These are phyloP conservation scores for Muschampia plurimacula DNA, from an alignment of 2,888 invertebrate genomes.

Conservation along the genomic window DNA sequence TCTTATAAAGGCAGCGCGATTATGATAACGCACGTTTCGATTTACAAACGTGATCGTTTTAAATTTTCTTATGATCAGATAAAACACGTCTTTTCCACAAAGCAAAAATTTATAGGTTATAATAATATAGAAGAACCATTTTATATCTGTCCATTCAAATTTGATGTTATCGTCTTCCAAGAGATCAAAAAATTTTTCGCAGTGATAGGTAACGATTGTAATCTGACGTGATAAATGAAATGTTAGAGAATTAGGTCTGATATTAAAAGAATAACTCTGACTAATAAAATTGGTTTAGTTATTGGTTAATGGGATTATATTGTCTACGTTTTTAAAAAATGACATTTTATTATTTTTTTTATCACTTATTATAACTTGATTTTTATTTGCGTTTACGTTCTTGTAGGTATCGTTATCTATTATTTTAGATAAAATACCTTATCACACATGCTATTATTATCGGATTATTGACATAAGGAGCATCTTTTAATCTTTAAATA, in stretches of 20 bases:
- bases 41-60: conserved; percentile 5
- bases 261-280: neutral
- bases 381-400: neutral
- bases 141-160: neutral
- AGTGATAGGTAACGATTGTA: conserved; percentile 6
- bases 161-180: neutral
- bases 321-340: conserved; percentile 14
- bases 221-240: neutral
- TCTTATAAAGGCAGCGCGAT: neutral
- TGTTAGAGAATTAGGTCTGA: neutral
- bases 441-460: neutral
- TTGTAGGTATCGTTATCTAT: neutral
- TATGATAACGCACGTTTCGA: conserved; percentile 1
- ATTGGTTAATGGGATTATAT: conserved; percentile 12
- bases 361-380: neutral
- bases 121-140: neutral
- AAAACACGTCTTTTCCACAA: neutral
- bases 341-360: conserved; percentile 2
- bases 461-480: neutral
- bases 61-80: conserved; percentile 2
- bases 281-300: conserved; percentile 3
- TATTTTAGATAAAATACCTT: neutral
- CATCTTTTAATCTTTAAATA: neutral
- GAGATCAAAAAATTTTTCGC: neutral
- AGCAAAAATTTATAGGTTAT: conserved; percentile 3